Evolutionary conservation across 2,113 vertebrate genomes (phyloP).

Genomic region (Strix uralensis): DNA sequence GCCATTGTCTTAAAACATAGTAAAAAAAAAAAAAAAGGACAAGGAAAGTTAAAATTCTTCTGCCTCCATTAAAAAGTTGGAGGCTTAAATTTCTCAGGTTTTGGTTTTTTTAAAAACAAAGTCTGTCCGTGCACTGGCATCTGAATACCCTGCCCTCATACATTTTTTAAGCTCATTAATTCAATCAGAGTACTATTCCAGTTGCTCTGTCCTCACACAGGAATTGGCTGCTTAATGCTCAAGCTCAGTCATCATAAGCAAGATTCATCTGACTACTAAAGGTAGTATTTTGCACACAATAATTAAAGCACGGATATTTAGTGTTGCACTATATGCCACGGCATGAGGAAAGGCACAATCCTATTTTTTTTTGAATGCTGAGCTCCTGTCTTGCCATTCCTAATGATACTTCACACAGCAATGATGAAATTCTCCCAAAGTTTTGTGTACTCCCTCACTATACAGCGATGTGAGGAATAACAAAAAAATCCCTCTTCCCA

Average conservation of each 20-base stretch:
- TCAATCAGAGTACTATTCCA: neutral
- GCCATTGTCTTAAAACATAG: neutral
- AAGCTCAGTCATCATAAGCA: neutral
- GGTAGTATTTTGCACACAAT: neutral
- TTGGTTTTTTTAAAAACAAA: neutral
- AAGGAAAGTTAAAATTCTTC: neutral
- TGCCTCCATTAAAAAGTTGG: neutral
- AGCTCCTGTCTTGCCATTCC: neutral
- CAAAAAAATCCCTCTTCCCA: neutral
- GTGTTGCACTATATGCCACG: neutral
- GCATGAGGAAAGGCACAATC: neutral
- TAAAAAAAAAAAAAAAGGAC: neutral
- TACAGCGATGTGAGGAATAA: neutral
- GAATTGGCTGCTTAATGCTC: neutral
- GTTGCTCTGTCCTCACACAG: neutral
- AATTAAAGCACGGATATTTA: neutral
- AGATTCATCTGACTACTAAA: neutral
- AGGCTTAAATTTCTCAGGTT: neutral
- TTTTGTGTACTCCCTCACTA: neutral
- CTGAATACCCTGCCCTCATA: neutral
- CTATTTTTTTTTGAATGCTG: neutral
- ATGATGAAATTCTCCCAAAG: neutral
- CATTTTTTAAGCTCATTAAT: neutral
- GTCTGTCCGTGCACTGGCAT: neutral
- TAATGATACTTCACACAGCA: rapidly evolving